Evolutionary conservation across 2,113 vertebrate species (phyloP).

Genomic region (Jaculus jaculus): DNA sequence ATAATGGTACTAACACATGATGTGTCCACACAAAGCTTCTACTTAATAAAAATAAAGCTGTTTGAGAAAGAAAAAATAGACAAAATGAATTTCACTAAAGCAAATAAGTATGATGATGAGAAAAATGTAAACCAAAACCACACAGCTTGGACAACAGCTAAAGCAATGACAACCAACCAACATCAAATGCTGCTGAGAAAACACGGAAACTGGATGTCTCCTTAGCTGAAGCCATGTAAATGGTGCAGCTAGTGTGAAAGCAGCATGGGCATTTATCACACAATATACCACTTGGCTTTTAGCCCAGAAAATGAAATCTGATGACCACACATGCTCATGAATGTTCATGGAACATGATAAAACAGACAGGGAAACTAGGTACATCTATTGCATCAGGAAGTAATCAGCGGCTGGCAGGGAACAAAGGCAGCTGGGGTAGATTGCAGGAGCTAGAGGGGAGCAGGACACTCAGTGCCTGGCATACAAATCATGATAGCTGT

Average conservation of each 20-base stretch:
- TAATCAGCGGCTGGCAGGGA: neutral
- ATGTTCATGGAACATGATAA: neutral
- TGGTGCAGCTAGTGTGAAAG: neutral
- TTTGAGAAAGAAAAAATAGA: no score
- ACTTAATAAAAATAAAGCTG: no score
- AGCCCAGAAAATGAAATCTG: neutral
- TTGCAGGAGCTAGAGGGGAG: neutral
- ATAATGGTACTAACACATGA: no score
- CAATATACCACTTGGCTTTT: no score
- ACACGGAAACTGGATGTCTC: neutral
- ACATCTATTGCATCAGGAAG: neutral
- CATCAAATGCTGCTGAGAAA: neutral
- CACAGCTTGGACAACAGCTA: no score
- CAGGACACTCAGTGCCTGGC: no score
- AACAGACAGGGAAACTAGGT: neutral
- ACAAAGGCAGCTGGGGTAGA: neutral
- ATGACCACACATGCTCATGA: neutral
- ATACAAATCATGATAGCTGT: neutral
- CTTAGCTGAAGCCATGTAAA: no score
- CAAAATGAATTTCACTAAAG: neutral
- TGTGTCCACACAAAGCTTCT: no score
- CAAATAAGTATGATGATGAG: neutral
- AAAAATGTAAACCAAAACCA: neutral
- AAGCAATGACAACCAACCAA: neutral
- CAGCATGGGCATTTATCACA: neutral